Evolutionary conservation across 2,113 vertebrate species (phyloP), one percentile per base, ranked within the genome.

Genomic region (Glareola pratincola): DNA sequence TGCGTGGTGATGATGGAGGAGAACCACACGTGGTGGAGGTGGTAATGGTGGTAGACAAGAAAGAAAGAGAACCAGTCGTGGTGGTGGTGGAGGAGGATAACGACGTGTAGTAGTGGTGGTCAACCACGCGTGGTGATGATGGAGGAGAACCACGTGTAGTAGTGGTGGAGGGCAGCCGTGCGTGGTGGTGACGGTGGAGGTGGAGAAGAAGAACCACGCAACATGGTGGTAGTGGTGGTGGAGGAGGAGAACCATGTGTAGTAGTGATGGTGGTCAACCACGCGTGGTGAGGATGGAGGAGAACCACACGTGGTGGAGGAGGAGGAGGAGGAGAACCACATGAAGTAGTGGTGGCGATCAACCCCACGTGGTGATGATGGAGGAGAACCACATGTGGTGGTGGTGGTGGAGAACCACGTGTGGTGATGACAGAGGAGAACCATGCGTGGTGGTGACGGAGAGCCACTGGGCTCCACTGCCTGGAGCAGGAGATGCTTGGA

Each of bases 91-190:
- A n/a, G 21, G 36, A 11, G 37, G 6, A 32, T 39, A 63, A 41
- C 62, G 18, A 32, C 0, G 6, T 2, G 1, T 13, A 8, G 12
- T 12, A 26, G 9, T 18, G 15, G 12, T 1, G 22, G n/a, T 24
- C 13, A 27, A 51, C 50, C 10, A 51, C 8, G 13, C 13, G 7
- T 51, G 12, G 13, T 51, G 50, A 14, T 15, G 14, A 14, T 26
- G 37, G 47, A 37, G 24, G 13, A 50, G 26, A 37, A 51, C 48
- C n/a, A 37, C 5, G 0, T 2, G 6, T 34, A 37, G 71, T 34
- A 30, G 16, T 26, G 60, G 37, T 14, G 37, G 39, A 39, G 34
- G 5, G 41, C 9, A 22, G 34, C 32, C 37, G 23, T 3, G 3
- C 1, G 2, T 12, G 14, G 11, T 14, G 34, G 23, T 45, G 63